Base-by-base conservation (phyloP, 2,888 invertebrate species). In the Oscheius sp. region DNA sequence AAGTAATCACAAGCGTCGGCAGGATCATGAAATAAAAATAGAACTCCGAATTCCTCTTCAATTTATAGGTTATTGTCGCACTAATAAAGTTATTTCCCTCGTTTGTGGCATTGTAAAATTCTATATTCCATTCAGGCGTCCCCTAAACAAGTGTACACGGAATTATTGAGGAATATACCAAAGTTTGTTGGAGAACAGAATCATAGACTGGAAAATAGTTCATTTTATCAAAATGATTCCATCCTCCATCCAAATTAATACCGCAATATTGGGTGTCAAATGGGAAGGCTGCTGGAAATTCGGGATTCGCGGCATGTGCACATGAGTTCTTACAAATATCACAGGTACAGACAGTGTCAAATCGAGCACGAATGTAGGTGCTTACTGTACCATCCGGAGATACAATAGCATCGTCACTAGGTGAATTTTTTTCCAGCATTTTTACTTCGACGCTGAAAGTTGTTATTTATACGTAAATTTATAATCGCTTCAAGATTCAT, bases 231-330 rank as follows among this genome's bases (percentile, higher is more conserved):
- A 16, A n/a, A 5, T 18, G 6, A 13, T 13, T 49, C 49, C 49
- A 49, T 49, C 49, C 49, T 16, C 49, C 49, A 49, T 35, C 35
- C 35, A 61, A 61, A 21, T 41, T 18, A 5, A 61, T 21, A 1
- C 61, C 61, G n/a, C 61, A 61, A 43, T 5, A 61, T 21, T 61
- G 61, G 7, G 45, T 61, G 21, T 61, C 61, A 45, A 61, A 61
- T 12, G 61, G 61, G 41, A 61, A 61, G 18, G 41, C 43, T n/a
- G n/a, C 61, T 61, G 35, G 9, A 35, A 43, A 61, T 29, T 2
- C 27, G 21, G 27, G 3, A 18, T 5, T 18, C 21, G 9, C 9
- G 3, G 35, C 6, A n/a, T 13, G 16, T 35, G 3, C 27, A 29
- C 59, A 16, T 3, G n/a, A 59, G 3, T 27, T 41, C 12, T 35